These are phyloP conservation scores for Pedionomus torquatus DNA, from an alignment of 2,113 vertebrate species.

Conservation along the genomic window DNA sequence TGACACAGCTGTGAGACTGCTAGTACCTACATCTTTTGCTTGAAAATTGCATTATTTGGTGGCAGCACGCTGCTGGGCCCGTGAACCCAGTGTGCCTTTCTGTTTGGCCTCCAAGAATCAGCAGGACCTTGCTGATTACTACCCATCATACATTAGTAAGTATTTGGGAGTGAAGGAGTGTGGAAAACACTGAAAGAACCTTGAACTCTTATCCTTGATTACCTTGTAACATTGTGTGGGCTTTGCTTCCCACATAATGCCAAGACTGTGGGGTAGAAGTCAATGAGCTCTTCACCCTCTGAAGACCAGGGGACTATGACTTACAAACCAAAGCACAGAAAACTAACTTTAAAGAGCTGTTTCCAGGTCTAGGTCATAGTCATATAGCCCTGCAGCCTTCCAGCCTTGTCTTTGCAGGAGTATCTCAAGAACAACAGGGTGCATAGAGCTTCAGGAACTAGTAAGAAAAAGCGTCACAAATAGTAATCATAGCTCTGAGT, in stretches of 20 bases:
- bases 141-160: not conserved
- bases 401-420: not conserved
- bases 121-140: not conserved
- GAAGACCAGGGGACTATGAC: not conserved
- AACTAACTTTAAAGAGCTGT: not conserved
- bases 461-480: not conserved
- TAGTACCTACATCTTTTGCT: not conserved
- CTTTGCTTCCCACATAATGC: not conserved
- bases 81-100: not conserved
- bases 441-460: not conserved
- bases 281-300: not conserved
- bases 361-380: fast-evolving
- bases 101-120: not conserved
- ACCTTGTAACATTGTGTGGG: not conserved
- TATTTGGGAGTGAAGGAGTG: fast-evolving
- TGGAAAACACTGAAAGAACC: not conserved
- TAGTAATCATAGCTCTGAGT: not conserved
- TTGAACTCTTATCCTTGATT: not conserved
- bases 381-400: not conserved
- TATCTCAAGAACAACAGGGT: not conserved
- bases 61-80: fast-evolving
- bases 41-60: not conserved
- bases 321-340: not conserved
- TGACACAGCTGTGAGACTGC: not conserved
- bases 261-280: not conserved